Conservation (phyloP, 2,113 vertebrate genomes). For the Antechinus flavipes region DNA sequence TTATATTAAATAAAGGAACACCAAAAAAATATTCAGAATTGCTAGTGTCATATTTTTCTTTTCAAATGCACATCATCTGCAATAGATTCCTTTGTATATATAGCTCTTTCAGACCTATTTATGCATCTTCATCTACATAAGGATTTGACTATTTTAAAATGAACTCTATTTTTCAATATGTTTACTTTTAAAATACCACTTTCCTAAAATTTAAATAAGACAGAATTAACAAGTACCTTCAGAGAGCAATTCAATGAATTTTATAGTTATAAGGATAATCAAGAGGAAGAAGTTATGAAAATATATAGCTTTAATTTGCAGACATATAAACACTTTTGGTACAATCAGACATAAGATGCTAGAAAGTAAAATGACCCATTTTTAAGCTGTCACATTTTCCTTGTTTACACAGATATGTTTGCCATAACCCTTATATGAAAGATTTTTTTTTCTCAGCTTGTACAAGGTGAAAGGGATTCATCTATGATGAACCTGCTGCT, state of each 20-base stretch:
- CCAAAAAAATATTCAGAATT: constrained; percentile 23
- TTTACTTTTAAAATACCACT: not conserved
- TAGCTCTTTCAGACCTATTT: not conserved
- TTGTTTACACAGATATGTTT: constrained; percentile 81
- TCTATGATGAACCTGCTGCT: constrained; percentile 77
- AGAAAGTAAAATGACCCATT: constrained; percentile 81
- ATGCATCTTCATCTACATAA: not conserved
- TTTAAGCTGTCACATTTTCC: constrained; percentile 81
- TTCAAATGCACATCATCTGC: not conserved
- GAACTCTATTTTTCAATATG: not conserved
- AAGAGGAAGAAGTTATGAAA: constrained; percentile 85
- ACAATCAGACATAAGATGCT: constrained; percentile 85
- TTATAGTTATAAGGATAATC: constrained; percentile 75
- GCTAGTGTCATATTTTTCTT: not conserved
- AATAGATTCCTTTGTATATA: not conserved
- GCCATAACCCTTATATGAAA: constrained; percentile 78
- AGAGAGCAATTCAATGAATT: constrained; percentile 65
- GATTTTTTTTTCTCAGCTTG: constrained; percentile 76
- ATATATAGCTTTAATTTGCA: constrained; percentile 91
- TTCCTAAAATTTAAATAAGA: not conserved
- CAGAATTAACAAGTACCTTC: constrained; percentile 47
- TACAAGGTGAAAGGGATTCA: constrained; percentile 80
- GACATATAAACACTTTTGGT: constrained; percentile 90
- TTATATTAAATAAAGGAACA: not conserved
- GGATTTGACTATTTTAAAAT: not conserved